A percentile compares a stretch with the other conserved stretches of the same genome.
phyloP scores from a whole-genome alignment of 2,797 vertebrate genomes.

The Pyrocephalus nanus region DNA sequence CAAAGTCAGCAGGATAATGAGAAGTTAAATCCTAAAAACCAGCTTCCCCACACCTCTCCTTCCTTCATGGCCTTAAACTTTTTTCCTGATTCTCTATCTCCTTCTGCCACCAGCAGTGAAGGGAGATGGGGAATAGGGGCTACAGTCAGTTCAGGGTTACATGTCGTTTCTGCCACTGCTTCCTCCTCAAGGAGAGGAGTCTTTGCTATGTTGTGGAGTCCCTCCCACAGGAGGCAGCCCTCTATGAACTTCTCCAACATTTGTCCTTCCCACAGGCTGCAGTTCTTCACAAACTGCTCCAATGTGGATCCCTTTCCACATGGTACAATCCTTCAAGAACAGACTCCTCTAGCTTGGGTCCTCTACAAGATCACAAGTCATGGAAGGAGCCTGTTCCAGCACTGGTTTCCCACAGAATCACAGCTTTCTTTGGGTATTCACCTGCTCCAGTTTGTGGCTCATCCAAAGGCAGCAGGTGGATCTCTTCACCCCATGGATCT shows the following conservation, averaged over 20 bases:
- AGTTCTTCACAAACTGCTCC: background rate
- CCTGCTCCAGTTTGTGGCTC: background rate
- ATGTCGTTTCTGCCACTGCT: background rate
- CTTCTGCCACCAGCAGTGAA: background rate
- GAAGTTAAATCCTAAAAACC: background rate
- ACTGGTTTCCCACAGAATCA: background rate
- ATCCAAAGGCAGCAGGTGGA: background rate
- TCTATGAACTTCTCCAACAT: rapidly evolving
- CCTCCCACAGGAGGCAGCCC: background rate
- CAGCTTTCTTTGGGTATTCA: background rate
- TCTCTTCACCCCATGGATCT: background rate
- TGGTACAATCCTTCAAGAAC: background rate
- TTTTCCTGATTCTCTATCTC: background rate
- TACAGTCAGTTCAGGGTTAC: background rate
- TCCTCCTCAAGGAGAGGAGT: background rate
- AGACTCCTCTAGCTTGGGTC: background rate
- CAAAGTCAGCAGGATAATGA: background rate
- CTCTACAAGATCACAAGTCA: background rate
- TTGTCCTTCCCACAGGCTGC: background rate
- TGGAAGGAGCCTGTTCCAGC: background rate
- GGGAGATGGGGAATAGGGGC: background rate
- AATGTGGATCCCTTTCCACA: background rate
- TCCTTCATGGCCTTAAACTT: background rate
- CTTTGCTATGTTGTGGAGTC: background rate
- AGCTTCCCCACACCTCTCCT: background rate